A percentile compares a stretch with the other conserved stretches of the same genome.
phyloP scores from a whole-genome alignment of 2,888 invertebrate species.

The Dasysyrphus tricinctus region DNA sequence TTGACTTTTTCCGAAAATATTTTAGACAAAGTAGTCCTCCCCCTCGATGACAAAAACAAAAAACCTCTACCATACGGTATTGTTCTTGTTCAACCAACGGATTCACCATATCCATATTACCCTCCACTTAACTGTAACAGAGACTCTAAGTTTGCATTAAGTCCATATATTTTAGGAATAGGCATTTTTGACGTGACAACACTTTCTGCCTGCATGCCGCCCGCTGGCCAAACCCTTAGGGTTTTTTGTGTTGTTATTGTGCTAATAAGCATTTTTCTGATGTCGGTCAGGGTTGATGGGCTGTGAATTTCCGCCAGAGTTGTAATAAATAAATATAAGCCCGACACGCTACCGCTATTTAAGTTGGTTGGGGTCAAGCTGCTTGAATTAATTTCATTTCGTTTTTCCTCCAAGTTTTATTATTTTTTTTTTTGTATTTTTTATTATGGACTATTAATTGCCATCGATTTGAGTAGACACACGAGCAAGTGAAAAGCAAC shows the following conservation, averaged over 20 bases:
- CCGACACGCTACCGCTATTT: constrained; percentile 48
- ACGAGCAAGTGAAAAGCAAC: background rate
- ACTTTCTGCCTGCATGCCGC: background rate
- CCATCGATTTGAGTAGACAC: constrained; percentile 55
- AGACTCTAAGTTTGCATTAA: constrained; percentile 38
- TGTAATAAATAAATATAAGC: constrained; percentile 38
- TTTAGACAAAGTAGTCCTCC: background rate
- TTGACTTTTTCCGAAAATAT: constrained; percentile 34
- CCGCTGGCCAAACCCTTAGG: constrained; percentile 22
- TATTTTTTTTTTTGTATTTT: too few species aligned
- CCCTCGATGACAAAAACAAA: background rate
- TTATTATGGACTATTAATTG: constrained; percentile 62
- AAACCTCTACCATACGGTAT: background rate
- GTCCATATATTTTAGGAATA: background rate
- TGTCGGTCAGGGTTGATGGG: constrained; percentile 75
- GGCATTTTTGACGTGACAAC: constrained; percentile 47
- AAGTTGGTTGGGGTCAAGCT: constrained; percentile 54
- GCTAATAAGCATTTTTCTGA: constrained; percentile 45
- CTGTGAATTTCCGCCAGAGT: constrained; percentile 61
- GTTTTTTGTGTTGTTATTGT: constrained; percentile 12
- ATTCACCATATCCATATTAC: constrained; percentile 5
- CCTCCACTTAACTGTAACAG: constrained; percentile 49
- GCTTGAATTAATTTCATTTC: constrained; percentile 50
- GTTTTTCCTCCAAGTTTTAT: constrained; percentile 23
- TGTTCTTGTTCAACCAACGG: constrained; percentile 56